Evolutionary conservation across 2,888 invertebrate species (phyloP).

Genomic region (Chirona hameri): DNA sequence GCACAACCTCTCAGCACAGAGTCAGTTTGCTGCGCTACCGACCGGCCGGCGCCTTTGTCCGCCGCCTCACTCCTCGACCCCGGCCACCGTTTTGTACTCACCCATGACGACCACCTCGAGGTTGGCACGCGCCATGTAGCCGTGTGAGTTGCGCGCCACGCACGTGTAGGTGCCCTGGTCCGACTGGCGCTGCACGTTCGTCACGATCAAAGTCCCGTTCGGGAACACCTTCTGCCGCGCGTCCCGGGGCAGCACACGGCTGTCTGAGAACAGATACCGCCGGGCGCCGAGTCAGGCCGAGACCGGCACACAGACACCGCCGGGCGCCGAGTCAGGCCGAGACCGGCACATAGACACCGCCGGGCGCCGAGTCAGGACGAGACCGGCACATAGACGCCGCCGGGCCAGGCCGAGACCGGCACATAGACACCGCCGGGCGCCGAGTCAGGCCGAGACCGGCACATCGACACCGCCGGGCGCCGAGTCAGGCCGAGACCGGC

Average conservation of each 20-base stretch:
- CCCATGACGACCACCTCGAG: constrained; percentile 95
- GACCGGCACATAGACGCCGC: background rate
- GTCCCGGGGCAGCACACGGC: constrained; percentile 83
- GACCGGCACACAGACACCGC: background rate
- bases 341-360: background rate
- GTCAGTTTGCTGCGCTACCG: background rate
- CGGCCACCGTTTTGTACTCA: constrained; percentile 61
- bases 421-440: too few species aligned
- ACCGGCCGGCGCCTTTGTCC: background rate
- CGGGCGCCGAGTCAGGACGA: constrained; percentile 30
- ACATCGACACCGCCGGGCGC: too few species aligned
- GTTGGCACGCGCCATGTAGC: constrained; percentile 79
- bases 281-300: too few species aligned
- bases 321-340: constrained; percentile 31
- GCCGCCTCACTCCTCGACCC: background rate
- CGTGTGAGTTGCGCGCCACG: constrained; percentile 85
- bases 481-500: too few species aligned
- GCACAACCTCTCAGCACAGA: too few species aligned
- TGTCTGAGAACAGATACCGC: too few species aligned
- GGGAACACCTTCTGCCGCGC: constrained; percentile 90
- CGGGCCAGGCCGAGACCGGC: constrained; percentile 27
- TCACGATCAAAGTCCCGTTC: constrained; percentile 88
- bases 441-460: too few species aligned
- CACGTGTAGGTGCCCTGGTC: constrained; percentile 94
- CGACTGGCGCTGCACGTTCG: constrained; percentile 84